phyloP scores from a whole-genome alignment of 2,888 invertebrate genomes.

The Deilephila elpenor region DNA sequence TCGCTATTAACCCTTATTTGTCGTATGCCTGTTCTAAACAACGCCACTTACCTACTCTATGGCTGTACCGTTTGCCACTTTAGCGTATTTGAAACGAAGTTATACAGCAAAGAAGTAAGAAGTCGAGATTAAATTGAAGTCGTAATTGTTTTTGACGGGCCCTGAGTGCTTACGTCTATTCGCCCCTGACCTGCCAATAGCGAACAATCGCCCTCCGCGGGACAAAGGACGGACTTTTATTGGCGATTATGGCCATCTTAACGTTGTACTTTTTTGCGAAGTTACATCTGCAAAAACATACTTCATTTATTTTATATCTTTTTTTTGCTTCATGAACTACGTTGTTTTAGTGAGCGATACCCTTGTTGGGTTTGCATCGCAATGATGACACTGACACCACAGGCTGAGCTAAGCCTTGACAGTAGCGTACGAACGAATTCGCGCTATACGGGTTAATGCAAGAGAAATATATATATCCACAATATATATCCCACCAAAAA shows the following conservation, averaged over 20 bases:
- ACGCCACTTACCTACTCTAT: neutral
- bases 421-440: no score
- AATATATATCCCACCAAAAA: no score
- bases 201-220: neutral
- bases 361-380: no score
- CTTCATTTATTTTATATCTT: neutral
- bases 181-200: neutral
- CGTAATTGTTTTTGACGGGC: neutral
- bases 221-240: neutral
- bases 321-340: no score
- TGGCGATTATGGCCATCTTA: neutral
- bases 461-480: no score
- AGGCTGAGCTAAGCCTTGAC: no score
- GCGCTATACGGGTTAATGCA: no score
- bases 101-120: neutral
- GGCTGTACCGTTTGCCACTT: neutral
- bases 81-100: conserved; percentile 1
- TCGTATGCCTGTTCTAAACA: neutral
- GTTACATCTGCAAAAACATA: neutral
- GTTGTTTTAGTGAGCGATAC: neutral
- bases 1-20: no score
- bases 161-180: conserved; percentile 8
- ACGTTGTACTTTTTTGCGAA: neutral
- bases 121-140: neutral
- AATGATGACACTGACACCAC: no score